Base-by-base conservation (phyloP, 2,797 vertebrate species). In the Lithobates sylvaticus region DNA sequence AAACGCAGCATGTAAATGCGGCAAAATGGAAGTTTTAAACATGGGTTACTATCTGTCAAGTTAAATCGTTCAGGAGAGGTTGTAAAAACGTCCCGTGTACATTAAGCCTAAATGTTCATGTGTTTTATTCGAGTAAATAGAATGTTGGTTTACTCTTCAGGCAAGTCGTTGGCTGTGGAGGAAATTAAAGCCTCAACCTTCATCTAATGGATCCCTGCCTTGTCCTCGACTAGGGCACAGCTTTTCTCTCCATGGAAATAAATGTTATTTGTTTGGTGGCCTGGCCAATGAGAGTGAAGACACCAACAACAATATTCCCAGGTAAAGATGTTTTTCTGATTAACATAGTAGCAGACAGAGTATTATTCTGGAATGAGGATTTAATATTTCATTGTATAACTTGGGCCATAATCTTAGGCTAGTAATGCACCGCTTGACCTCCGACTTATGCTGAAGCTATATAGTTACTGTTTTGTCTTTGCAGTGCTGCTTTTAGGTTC, bases 141-240 rank as follows among this genome's bases (percentile, higher is more conserved):
- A 32, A 5, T 70, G 9, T 34, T 21, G 13, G 23, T 76, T 84
- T 89, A 71, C 92, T 67, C 81, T 90, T 80, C 89, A 99, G 98
- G 98, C 98, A 76, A 98, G 96, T 91, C 96, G 98, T 67, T 99
- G 98, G 98, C 92, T 99, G 71, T 99, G 98, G 98, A 99, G 97
- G 92, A 99, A 99, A 91, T 93, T 99, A 86, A 99, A 97, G 88
- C 97, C 98, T 76, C 93, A 96, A 50, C 91, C 95, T 2, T 97
- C 98, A 34, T 94, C 93, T 85, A 96, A 94, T 9, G 96, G 95
- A 67, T 90, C 88, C 0, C 94, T 94, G 29, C 98, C 98, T 1
- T 99, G 98, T 81, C 96, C 98, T 88, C 95, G 98, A 3, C 96
- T 99, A 10, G 98, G 97, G 67, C 98, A 99, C 93, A 99, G 97